Base-by-base conservation (phyloP, 2,113 vertebrate genomes). In the Chloropsis hardwickii region DNA sequence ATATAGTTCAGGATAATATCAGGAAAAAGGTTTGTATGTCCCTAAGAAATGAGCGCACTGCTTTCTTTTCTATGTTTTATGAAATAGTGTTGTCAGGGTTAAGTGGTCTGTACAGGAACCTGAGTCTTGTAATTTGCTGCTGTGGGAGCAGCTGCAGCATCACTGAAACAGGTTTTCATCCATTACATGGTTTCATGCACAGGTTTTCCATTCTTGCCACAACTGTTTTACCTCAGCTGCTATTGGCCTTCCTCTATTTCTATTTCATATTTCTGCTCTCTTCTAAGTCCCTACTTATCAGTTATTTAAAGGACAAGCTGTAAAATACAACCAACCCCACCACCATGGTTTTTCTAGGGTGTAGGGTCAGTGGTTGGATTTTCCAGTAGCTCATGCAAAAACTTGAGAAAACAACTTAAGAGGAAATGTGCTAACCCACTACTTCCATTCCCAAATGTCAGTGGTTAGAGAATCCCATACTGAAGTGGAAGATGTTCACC, bases 271-370 rank as follows among this genome's bases (percentile, higher is more conserved):
- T 86, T 89, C 50, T 70, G 39, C 14, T 94, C 35, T 54, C 67
- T 76, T 88, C 29, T 19, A 94, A 81, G 77, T 50, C 45, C 11
- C 19, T 50, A 19, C 23, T 80, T 89, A 65, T 3, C 74, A 48
- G 22, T 83, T 83, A 73, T 54, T 92, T 77, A 82, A 91, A 82
- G 21, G 35, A 71, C 35, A 90, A 92, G 29, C 24, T 54, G 62
- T 70, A 72, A 90, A 89, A 62, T 15, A 65, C 35, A 86, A 21
- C 44, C n/a, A 87, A 65, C 20, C 6, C 53, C 64, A 37, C 11
- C 70, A 60, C 53, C 18, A 19, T 25, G 31, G 12, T 62, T 91
- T 87, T 84, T 84, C 48, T 47, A 54, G 67, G 44, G n/a, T 33
- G 15, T 17, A 70, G 37, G 10, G 37, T 37, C 37, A 37, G 37